Evolutionary conservation across 1,140 invertebrate genomes (phyloP).

Genomic region (Drosophila kurseongensis): DNA sequence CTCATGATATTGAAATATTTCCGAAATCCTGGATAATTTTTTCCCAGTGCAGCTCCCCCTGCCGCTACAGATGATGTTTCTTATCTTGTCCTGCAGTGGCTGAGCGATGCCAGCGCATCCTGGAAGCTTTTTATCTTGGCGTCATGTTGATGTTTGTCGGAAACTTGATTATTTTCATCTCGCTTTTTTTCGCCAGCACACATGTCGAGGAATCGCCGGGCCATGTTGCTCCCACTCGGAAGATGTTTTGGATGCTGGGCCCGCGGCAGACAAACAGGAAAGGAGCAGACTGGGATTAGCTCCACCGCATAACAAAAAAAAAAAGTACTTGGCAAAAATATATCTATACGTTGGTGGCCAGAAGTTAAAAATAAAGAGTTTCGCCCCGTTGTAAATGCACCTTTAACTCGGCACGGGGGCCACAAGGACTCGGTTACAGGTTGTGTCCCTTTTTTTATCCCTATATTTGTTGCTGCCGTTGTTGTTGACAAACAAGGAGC

Average conservation of each 20-base stretch:
- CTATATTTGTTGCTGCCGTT: conserved; percentile 26
- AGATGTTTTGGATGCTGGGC: conserved; percentile 71
- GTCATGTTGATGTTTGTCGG: conserved; percentile 83
- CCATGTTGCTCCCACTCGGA: conserved; percentile 19
- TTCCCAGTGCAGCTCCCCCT: conserved; percentile 21
- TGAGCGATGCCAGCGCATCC: conserved; percentile 68
- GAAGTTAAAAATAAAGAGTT: conserved; percentile 58
- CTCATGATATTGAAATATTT: too few species aligned
- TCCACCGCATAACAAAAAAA: neutral
- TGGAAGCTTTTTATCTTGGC: conserved; percentile 80
- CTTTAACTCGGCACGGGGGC: conserved; percentile 56
- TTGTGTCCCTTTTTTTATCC: conserved; percentile 10
- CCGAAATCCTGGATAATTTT: neutral
- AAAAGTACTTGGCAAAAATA: conserved; percentile 1
- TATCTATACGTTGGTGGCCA: conserved; percentile 26
- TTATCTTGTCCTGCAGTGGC: conserved; percentile 76
- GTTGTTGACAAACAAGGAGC: conserved; percentile 67
- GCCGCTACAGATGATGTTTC: conserved; percentile 64
- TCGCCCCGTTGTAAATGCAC: conserved; percentile 68
- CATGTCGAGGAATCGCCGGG: conserved; percentile 56
- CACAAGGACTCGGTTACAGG: conserved; percentile 39
- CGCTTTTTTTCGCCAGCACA: conserved; percentile 45
- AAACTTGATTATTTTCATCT: conserved; percentile 80
- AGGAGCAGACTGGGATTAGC: conserved; percentile 62
- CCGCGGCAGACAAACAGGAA: conserved; percentile 65